Evolutionary conservation across 2,888 invertebrate species (phyloP), one percentile per base, ranked within the genome.

Genomic region (Polymixis lichenea): DNA sequence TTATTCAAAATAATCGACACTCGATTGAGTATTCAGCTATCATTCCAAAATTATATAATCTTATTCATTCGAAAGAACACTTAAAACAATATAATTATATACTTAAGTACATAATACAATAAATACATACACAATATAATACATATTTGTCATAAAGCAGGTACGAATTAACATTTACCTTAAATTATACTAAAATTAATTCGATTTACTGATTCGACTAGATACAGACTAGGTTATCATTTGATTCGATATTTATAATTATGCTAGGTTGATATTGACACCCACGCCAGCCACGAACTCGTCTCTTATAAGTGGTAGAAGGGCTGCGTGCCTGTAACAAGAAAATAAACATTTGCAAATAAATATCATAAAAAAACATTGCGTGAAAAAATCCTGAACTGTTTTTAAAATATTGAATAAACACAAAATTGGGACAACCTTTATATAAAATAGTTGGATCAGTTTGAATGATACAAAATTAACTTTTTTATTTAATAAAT

Each of bases 231-330:
- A 86, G 75, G 38, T 80, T 68, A 68, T 71, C 80, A 82, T 90
- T 90, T 87, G 85, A 89, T 88, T 91, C 89, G 78, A 84, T 80
- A 84, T 70, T 72, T 78, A 67, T 75, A 83, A 93, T 95, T 96
- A 96, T 87, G 97, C 97, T 94, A 97, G 90, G 89, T 97, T 96
- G 91, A 96, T 96, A 91, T 96, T 96, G 69, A 96, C 95, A n/a
- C 97, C 97, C 60, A 97, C 97, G 77, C 97, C 97, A 68, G 97
- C 96, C 86, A 97, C 97, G 92, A 97, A 97, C 87, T 98, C 97
- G 88, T 97, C 97, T 86, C 97, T 95, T 92, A 98, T 96, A 87
- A 97, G 96, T 83, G 97, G 97, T 89, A 97, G 97, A 87, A 98
- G 95, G 89, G 97, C 95, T 87, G 97, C 93, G 93, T 97, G 97